Percentiles rank a stretch among this genome's conserved stretches.
These are phyloP conservation scores for Vireo altiloquus DNA, from an alignment of 2,113 vertebrate genomes.

Conservation along the genomic window DNA sequence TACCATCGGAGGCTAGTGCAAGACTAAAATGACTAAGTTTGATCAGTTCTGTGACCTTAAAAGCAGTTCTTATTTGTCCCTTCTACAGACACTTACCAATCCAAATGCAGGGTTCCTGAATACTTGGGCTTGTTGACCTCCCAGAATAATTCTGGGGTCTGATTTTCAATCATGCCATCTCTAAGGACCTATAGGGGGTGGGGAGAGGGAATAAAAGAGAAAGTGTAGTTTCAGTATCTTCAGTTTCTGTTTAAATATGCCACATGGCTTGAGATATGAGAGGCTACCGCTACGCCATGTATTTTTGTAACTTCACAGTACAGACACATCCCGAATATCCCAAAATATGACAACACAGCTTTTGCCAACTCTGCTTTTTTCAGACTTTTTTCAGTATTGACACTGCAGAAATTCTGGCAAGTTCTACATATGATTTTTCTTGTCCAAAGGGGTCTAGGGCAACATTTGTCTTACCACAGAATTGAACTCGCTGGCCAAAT, in stretches of 20 bases:
- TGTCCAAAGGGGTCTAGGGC: background rate
- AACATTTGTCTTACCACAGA: background rate
- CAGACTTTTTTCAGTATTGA: background rate
- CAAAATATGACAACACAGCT: background rate
- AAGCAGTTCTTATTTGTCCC: background rate
- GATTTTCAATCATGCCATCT: constrained; percentile 93
- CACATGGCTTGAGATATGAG: background rate
- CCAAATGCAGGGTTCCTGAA: constrained; percentile 85
- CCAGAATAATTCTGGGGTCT: constrained; percentile 81
- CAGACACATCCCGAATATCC: background rate
- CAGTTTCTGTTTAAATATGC: background rate
- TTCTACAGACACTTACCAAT: constrained; percentile 75
- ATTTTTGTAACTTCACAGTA: background rate
- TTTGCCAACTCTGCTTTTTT: background rate
- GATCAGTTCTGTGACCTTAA: background rate
- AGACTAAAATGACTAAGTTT: background rate
- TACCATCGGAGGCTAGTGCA: background rate
- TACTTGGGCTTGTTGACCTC: constrained; percentile 92
- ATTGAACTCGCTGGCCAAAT: background rate
- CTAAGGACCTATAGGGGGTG: constrained; percentile 78
- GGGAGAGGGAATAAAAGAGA: background rate
- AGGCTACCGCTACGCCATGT: background rate
- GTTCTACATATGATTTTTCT: background rate
- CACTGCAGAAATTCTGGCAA: background rate
- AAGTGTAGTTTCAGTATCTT: background rate